A percentile compares a stretch with the other conserved stretches of the same genome.
Evolutionary conservation across 2,797 vertebrate genomes (phyloP).

Genomic region (Ceryle rudis): DNA sequence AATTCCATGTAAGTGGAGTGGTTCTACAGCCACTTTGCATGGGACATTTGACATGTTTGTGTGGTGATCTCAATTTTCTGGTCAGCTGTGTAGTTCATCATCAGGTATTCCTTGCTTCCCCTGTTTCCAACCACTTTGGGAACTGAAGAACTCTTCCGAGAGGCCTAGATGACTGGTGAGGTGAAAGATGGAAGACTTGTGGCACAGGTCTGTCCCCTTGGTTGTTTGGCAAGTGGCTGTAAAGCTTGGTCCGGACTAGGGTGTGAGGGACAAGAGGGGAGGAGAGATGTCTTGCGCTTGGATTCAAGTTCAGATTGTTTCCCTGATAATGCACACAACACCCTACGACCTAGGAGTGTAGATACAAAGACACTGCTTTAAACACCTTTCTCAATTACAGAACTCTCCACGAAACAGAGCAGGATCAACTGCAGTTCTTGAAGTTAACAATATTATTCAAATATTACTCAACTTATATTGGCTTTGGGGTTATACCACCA

Average conservation of each 20-base stretch:
- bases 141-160: background rate
- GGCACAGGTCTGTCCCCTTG: background rate
- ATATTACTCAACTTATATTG: conserved; percentile 10
- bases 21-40: background rate
- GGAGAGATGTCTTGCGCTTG: background rate
- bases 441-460: background rate
- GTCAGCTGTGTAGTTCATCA: background rate
- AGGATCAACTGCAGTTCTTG: background rate
- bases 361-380: background rate
- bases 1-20: background rate
- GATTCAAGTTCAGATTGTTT: conserved; percentile 1
- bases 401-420: background rate
- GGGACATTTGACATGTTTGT: background rate
- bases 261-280: background rate
- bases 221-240: background rate
- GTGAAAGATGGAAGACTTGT: background rate
- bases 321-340: background rate
- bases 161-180: background rate
- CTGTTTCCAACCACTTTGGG: background rate
- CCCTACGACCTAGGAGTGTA: background rate
- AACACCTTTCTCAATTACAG: background rate
- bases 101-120: background rate
- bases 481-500: conserved; percentile 46
- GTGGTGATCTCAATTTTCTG: background rate
- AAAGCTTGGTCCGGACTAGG: background rate